phyloP scores from a whole-genome alignment of 2,113 vertebrate species.

The Daubentonia madagascariensis region DNA sequence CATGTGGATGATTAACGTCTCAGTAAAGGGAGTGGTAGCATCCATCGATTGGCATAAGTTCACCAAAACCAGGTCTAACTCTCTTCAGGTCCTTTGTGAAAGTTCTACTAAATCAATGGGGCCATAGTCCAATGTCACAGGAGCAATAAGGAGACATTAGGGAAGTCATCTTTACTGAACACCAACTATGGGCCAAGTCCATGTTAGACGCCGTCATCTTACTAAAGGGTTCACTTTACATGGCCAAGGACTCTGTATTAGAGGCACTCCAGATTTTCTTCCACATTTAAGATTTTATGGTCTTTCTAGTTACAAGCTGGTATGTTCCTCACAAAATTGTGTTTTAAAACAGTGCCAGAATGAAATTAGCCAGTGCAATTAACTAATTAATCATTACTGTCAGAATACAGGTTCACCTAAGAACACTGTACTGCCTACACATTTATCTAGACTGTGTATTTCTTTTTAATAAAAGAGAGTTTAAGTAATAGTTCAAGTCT shows the following conservation, averaged over 20 bases:
- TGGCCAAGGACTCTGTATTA: background rate
- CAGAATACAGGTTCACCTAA: background rate
- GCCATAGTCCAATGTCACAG: background rate
- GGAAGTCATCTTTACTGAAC: background rate
- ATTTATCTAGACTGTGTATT: background rate
- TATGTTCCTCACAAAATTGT: background rate
- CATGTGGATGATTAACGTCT: background rate
- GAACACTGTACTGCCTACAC: background rate
- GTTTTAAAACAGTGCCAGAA: background rate
- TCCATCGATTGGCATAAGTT: background rate
- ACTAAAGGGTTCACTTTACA: background rate
- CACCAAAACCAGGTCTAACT: background rate
- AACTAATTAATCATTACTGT: conserved; percentile 21
- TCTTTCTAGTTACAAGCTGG: background rate
- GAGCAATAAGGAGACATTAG: background rate
- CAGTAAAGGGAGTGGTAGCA: background rate
- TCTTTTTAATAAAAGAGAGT: background rate
- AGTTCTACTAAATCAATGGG: background rate
- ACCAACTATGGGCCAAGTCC: background rate
- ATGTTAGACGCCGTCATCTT: no score
- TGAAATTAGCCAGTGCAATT: background rate
- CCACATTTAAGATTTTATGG: background rate
- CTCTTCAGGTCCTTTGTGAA: background rate
- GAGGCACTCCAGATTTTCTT: background rate
- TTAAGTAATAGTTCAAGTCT: background rate